A percentile compares a stretch with the other conserved stretches of the same genome.
phyloP scores from a whole-genome alignment of 2,888 invertebrate species.

The Caprella mutica region DNA sequence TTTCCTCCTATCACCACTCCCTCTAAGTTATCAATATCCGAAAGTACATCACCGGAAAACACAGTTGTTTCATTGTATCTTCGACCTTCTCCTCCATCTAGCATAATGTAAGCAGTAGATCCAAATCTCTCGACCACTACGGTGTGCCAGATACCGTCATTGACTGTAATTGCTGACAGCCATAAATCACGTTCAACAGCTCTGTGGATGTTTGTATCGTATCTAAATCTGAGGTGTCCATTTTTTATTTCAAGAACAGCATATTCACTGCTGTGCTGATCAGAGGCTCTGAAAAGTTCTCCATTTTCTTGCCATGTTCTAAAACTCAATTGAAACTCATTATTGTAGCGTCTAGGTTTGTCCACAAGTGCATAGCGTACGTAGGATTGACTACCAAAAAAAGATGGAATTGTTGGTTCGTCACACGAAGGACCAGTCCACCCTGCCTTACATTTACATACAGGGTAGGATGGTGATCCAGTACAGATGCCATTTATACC shows the following conservation, averaged over 20 bases:
- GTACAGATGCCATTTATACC: constrained; percentile 89
- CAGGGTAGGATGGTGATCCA: constrained; percentile 57
- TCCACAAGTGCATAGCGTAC: constrained; percentile 93
- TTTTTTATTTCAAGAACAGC: constrained; percentile 56
- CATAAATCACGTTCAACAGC: constrained; percentile 84
- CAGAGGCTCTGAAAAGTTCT: constrained; percentile 83
- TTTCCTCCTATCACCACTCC: constrained; percentile 92
- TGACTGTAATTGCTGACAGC: constrained; percentile 77
- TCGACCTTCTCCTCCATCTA: constrained; percentile 90
- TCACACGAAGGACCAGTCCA: constrained; percentile 67
- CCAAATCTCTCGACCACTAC: constrained; percentile 83
- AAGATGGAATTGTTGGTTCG: constrained; percentile 73
- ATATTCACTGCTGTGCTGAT: constrained; percentile 87
- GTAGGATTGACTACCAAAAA: constrained; percentile 85
- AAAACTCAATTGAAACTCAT: constrained; percentile 84
- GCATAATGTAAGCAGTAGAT: constrained; percentile 77
- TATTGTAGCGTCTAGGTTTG: constrained; percentile 81
- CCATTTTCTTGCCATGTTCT: constrained; percentile 86
- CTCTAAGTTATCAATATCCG: constrained; percentile 83
- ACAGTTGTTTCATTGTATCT: constrained; percentile 84
- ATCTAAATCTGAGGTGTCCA: constrained; percentile 41
- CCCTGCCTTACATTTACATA: constrained; percentile 89
- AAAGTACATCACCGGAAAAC: constrained; percentile 81
- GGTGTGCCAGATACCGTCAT: constrained; percentile 95
- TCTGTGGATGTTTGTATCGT: constrained; percentile 78